phyloP scores from a whole-genome alignment of 2,888 invertebrate species.

The Mechanitis messenoides region DNA sequence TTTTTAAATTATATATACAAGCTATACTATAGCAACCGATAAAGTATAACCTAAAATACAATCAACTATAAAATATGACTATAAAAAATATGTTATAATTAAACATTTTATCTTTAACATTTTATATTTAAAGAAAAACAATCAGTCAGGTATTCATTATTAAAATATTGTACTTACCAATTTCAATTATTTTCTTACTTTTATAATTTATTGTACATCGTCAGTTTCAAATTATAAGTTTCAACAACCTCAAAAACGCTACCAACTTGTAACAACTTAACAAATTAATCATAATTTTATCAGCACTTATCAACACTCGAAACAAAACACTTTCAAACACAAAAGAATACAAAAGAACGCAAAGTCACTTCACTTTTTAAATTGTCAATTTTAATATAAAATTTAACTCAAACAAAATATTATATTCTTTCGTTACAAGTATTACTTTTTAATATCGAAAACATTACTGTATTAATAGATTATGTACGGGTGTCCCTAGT shows the following conservation, averaged over 20 bases:
- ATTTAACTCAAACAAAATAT: neutral
- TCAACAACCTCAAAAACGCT: constrained; percentile 20
- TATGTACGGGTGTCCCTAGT: constrained; percentile 49
- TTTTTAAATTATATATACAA: too few species aligned
- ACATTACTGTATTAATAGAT: constrained; percentile 32
- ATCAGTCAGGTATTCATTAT: too few species aligned
- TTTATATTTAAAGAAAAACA: too few species aligned
- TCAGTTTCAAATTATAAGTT: too few species aligned
- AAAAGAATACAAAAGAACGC: constrained; percentile 28
- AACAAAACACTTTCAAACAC: constrained; percentile 37
- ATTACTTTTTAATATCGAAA: constrained; percentile 31
- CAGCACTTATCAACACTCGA: constrained; percentile 42
- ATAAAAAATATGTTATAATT: too few species aligned
- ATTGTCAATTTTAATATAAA: constrained; percentile 10
- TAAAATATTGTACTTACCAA: too few species aligned
- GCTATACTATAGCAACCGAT: too few species aligned
- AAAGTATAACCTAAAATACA: too few species aligned
- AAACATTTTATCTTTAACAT: too few species aligned
- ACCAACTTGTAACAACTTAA: constrained; percentile 34
- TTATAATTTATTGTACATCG: too few species aligned
- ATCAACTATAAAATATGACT: too few species aligned
- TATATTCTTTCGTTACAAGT: constrained; percentile 14
- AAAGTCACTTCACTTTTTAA: constrained; percentile 29
- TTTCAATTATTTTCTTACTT: too few species aligned
- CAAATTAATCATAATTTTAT: constrained; percentile 34